Evolutionary conservation across 2,797 vertebrate genomes (phyloP), one percentile per base, ranked within the genome.

Genomic region (Cephalopachus bancanus): DNA sequence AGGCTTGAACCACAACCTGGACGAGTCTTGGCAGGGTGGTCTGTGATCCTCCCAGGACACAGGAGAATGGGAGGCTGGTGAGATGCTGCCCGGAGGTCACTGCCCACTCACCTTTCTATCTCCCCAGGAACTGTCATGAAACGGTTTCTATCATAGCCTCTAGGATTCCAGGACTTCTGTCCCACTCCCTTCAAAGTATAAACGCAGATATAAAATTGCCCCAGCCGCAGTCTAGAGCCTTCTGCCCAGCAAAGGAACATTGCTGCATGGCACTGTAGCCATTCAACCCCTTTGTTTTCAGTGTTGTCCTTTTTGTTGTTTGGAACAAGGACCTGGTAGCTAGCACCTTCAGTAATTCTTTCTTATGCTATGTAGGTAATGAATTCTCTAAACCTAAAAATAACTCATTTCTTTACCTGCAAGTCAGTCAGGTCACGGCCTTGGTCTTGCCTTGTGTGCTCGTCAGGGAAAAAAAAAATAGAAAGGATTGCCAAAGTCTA

Each of bases 371-470:
- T 44, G 30, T 60, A 49, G 76, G 6, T 37, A 37, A 78, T 85
- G 33, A 64, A 67, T 12, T 67, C 51, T 83, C 55, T 69, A 69
- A 75, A 51, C 26, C 28, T 78, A 33, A 33, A 57, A 90, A 64
- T 80, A 55, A 53, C 20, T 59, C 17, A 3, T 49, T 51, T 49
- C 2, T 74, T 53, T 81, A 65, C 19, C 28, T 19, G 26, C 33
- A 37, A 69, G 76, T 65, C 28, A 76, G 49, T 72, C 28, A 71
- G 30, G 33, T 67, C 51, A 22, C 30, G 0, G n/a, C 44, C 20
- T 75, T 94, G 30, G 53, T 10, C 33, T 91, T 88, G 6, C 49
- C 51, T 78, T 59, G 37, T 84, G 60, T 83, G 24, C 11, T 93
- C 71, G 9, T 71, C 28, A 22, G 1, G 3, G 2, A 28, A 8